These are phyloP conservation scores for Tholera decimalis DNA, from an alignment of 2,888 invertebrate species.

Conservation along the genomic window DNA sequence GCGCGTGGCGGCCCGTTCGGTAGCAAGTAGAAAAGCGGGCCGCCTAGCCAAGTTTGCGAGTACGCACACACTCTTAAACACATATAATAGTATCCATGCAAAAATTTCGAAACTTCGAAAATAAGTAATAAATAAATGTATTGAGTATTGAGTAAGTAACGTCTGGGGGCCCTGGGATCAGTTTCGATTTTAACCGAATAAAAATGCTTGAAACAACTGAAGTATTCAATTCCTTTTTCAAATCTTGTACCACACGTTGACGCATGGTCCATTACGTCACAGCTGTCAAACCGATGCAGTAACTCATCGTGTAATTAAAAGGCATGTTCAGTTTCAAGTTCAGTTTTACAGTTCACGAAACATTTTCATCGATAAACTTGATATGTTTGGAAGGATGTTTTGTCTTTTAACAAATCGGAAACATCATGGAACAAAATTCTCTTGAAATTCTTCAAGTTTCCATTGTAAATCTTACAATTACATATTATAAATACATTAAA, in stretches of 20 bases:
- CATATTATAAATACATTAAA: no score
- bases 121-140: no score
- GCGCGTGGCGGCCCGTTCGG: no score
- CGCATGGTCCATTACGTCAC: conserved; percentile 23
- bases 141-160: no score
- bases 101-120: no score
- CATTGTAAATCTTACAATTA: not conserved
- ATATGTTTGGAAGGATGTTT: not conserved
- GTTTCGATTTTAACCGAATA: no score
- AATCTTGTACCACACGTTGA: conserved; percentile 39
- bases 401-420: not conserved
- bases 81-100: no score
- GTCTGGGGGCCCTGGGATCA: no score
- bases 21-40: no score
- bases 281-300: conserved; percentile 36
- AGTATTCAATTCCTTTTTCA: not conserved
- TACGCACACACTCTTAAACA: no score
- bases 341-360: conserved; percentile 9
- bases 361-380: conserved; percentile 9
- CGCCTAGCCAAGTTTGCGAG: no score
- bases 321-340: conserved; percentile 11
- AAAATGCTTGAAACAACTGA: not conserved
- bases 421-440: not conserved
- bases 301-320: conserved; percentile 41
- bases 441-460: not conserved